Percentiles rank a stretch among this genome's conserved stretches.
phyloP scores from a whole-genome alignment of 1,140 invertebrate genomes.

The Drosophila rufa region DNA sequence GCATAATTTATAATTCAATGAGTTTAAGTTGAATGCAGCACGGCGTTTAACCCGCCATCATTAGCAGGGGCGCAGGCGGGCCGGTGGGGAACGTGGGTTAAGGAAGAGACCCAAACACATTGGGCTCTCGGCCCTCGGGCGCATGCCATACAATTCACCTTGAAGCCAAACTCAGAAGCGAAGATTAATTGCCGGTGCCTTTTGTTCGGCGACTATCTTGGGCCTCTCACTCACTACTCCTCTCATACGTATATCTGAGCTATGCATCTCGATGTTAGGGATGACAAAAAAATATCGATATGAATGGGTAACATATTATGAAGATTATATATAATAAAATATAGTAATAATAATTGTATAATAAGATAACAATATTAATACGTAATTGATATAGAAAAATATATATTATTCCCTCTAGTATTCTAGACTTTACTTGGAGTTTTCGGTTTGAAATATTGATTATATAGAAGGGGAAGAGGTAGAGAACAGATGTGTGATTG shows the following conservation, averaged over 20 bases:
- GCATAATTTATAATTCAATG: constrained; percentile 83
- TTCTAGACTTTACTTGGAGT: no score
- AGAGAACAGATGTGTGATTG: no score
- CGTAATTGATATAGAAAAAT: no score
- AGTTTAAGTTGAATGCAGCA: constrained; percentile 79
- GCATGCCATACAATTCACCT: constrained; percentile 81
- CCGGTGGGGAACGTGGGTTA: constrained; percentile 18
- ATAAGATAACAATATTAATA: no score
- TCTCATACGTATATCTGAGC: constrained; percentile 46
- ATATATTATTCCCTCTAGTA: no score
- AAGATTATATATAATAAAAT: no score
- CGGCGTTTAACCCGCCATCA: constrained; percentile 59
- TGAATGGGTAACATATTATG: neutral
- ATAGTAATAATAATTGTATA: no score
- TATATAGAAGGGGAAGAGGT: no score
- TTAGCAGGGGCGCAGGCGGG: constrained; percentile 23
- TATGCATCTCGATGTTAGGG: constrained; percentile 34
- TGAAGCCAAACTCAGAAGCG: constrained; percentile 80
- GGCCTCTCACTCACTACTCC: constrained; percentile 24
- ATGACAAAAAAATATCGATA: neutral
- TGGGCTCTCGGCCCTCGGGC: constrained; percentile 61
- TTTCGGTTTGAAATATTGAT: no score
- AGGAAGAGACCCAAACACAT: constrained; percentile 26
- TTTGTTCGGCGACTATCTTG: constrained; percentile 68
- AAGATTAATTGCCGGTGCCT: constrained; percentile 81